Base-by-base conservation (phyloP, 2,113 vertebrate genomes). In the Grammomys dolichurus region DNA sequence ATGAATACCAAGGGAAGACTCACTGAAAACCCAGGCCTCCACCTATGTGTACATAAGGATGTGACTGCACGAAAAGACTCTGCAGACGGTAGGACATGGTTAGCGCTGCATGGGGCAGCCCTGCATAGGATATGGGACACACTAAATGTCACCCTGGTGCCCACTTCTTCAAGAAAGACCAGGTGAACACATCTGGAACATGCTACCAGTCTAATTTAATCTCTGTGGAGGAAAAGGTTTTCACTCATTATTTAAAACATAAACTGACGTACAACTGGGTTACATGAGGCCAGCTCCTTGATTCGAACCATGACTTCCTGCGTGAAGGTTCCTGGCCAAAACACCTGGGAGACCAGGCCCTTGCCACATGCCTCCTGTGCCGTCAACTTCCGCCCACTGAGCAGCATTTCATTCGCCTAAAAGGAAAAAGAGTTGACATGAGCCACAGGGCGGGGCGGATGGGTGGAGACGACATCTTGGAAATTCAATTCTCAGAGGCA, bases 301-400 rank as follows among this genome's bases (percentile, higher is more conserved):
- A 99, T 99, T 88, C 99, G 99, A 97, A 99, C 98, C 99, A 99
- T 99, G 90, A 99, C 99, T 98, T 99, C 99, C 98, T 99, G 99
- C 78, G 99, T 99, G 98, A 99, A 99, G 7, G 99, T 99, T 94
- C 99, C 99, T 0, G 99, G 99, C 99, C 99, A 99, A 67, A 99
- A 99, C 91, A 99, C 99, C 98, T 99, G 99, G 22, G 99, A 99
- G 56, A 99, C 99, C 97, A 99, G 98, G 93, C 99, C 99, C 97
- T 99, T 99, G 96, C 99, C 98, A 95, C 99, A 99, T 0, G 99
- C 99, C 98, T 99, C 99, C 98, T 99, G 99, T 0, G 99, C 99
- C 0, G 99, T 99, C 98, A 99, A 54, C 98, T 99, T 99, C 98
- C 99, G 99, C 91, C 99, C 99, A 43, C 99, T 99, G 93, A 99